Evolutionary conservation across 2,113 vertebrate genomes (phyloP).

Genomic region (Anguilla japonica): DNA sequence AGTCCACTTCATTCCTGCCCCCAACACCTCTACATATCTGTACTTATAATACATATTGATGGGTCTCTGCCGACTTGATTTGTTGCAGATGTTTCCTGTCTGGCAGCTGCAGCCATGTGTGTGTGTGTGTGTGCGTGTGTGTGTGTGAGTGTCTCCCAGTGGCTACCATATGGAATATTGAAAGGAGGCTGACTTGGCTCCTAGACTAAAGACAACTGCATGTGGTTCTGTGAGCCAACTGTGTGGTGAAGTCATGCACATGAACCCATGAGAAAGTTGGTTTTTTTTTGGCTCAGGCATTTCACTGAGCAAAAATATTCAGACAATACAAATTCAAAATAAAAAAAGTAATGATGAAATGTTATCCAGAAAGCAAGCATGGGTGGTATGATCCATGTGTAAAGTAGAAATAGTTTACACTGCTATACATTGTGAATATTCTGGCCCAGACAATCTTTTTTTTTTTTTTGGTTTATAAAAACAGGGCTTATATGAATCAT

Average conservation of each 20-base stretch:
- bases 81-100: conserved; percentile 5
- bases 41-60: neutral
- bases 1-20: neutral
- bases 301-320: neutral
- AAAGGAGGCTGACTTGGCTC: neutral
- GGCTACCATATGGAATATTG: neutral
- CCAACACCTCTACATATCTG: neutral
- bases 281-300: neutral
- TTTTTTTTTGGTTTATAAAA: neutral
- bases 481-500: neutral
- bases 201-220: neutral
- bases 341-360: neutral
- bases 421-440: too few relatives aligned
- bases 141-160: neutral
- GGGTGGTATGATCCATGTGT: neutral
- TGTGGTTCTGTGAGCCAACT: neutral
- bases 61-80: conserved; percentile 9
- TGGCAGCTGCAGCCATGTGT: neutral
- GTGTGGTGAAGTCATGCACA: neutral
- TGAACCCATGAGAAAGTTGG: neutral
- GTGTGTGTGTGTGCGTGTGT: neutral
- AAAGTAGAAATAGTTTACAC: neutral
- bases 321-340: neutral
- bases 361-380: neutral
- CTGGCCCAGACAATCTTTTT: too few relatives aligned